Evolutionary conservation across 2,888 invertebrate species (phyloP), one percentile per base, ranked within the genome.

Genomic region (Lamellibrachia satsuma): DNA sequence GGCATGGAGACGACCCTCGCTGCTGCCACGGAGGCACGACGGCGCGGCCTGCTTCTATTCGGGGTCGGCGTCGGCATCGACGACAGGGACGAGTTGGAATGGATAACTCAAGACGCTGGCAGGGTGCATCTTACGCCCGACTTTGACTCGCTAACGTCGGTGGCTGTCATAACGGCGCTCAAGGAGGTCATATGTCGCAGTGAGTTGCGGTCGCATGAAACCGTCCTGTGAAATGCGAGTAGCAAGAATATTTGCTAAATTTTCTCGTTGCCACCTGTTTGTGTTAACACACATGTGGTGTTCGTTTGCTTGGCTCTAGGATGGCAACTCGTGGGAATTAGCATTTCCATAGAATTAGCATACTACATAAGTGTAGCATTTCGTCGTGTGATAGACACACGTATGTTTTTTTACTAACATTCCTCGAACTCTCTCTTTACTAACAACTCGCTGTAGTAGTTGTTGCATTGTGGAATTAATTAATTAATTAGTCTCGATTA

Each of bases 1-100:
- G 94, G 95, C 55, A 92, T 94, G 7, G 92, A 93, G 90, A 93
- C 93, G 27, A 96, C 95, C 6, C 93, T 95, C 51, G 94, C 94
- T 0, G 94, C 95, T 93, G 95, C 95, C 7, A 55, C 93, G 94
- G 57, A 94, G 52, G 91, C 90, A 7, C 39, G 92, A 4, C 27
- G 92, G 3, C 51, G 91, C 4, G 91, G 91, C 1, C 51, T 52
- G 27, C 51, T 91, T 4, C 75, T 75, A 15, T 75, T 75, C 75
- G 75, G 75, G 75, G 75, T 75, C 75, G 75, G 75, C 75, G 75
- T 75, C 75, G 75, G 75, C 15, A 75, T 75, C 22, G 75, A 75
- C 75, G 75, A 75, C 75, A 75, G 75, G 22, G 75, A 75, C 75
- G 75, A 75, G 75, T 15, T 75, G 75, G 75, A 75, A 6, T 75